Base-by-base conservation (phyloP, 1,140 invertebrate genomes). In the Drosophila auraria region DNA sequence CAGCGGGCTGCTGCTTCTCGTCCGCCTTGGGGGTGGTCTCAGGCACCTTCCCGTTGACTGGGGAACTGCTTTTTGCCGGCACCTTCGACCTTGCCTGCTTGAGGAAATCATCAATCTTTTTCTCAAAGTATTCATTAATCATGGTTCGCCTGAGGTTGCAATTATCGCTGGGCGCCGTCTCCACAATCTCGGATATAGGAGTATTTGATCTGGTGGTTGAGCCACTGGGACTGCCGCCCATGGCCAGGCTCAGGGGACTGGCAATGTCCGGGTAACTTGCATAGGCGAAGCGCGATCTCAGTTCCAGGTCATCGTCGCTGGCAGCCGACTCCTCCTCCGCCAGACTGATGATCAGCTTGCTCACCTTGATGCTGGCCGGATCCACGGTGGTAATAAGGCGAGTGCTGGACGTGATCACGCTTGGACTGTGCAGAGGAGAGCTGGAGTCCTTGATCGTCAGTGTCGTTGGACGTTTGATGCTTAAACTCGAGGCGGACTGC, bases 61-160 rank as follows among this genome's bases (percentile, higher is more conserved):
- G 20, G n/a, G 45, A 44, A 27, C 27, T 25, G 38, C 5, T 33
- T 0, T 27, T 14, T 25, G 38, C 40, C 6, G 79, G 44, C 14
- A 73, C 87, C 27, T 82, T 82, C 11, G 82, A 80, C 27, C 86
- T 78, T 2, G 86, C 86, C 44, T 90, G 76, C 63, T 92, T 91
- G 0, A 92, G 71, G 20, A 91, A 92, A 42, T 91, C 80, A 49
- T 92, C 91, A 11, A 92, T 63, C 57, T 87, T 92, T 59, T 87
- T 87, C 51, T 92, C 91, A 38, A 92, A 92, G 45, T 62, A 74
- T n/a, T 91, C 91, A 47, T 80, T 91, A 17, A 87, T 89, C 40
- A 80, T 51, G 15, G 80, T 82, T 17, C 89, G 76, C 23, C 78
- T 33, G 3, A 90, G 42, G 44, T 84, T 89, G n/a, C 53, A 17